phyloP scores from a whole-genome alignment of 2,888 invertebrate genomes.

The Erpobdella octoculata region DNA sequence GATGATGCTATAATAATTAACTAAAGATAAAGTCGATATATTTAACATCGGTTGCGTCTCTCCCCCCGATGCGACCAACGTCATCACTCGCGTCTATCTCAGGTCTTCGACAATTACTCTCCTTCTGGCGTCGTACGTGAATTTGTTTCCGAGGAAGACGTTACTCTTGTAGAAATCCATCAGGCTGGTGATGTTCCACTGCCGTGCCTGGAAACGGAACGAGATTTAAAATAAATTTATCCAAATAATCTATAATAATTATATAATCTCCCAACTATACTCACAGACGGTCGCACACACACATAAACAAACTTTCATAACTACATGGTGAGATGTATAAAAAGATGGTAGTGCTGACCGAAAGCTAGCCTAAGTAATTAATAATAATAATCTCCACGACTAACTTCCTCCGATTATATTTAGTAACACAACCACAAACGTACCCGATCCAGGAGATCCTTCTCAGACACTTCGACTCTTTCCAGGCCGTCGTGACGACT shows the following conservation, averaged over 20 bases:
- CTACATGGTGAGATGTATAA: neutral
- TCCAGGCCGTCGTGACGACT: conserved; percentile 56
- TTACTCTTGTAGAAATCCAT: conserved; percentile 83
- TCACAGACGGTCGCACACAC: too few relatives aligned
- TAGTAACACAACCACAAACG: conserved; percentile 27
- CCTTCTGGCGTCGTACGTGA: conserved; percentile 71
- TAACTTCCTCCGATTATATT: too few relatives aligned
- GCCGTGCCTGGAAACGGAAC: conserved; percentile 69
- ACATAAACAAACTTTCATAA: too few relatives aligned
- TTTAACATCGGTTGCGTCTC: too few relatives aligned
- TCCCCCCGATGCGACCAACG: too few relatives aligned
- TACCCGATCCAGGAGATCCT: conserved; percentile 70
- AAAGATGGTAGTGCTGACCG: neutral
- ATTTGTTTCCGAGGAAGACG: conserved; percentile 79
- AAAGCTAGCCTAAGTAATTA: too few relatives aligned
- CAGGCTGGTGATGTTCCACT: conserved; percentile 79
- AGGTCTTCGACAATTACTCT: conserved; percentile 71
- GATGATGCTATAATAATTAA: too few relatives aligned
- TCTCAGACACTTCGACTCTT: conserved; percentile 75
- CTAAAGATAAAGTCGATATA: too few relatives aligned
- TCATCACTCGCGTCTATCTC: neutral
- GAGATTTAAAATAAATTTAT: neutral
- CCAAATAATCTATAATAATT: neutral
- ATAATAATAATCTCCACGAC: too few relatives aligned
- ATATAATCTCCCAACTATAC: too few relatives aligned